Evolutionary conservation across 2,888 invertebrate species (phyloP).

Genomic region (Orthosia cruda): DNA sequence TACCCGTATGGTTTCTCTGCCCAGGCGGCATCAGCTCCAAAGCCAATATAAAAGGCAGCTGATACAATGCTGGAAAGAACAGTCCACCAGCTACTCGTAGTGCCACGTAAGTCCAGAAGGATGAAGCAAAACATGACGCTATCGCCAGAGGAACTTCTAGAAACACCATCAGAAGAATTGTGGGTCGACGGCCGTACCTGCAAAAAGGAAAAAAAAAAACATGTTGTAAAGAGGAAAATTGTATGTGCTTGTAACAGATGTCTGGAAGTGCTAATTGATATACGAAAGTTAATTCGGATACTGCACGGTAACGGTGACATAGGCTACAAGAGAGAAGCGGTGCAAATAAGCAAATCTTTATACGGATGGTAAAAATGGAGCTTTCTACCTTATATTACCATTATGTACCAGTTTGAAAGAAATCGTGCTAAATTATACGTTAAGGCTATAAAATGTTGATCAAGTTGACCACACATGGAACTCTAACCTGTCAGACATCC

Average conservation of each 20-base stretch:
- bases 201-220: constrained; percentile 44
- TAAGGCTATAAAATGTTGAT: too few species aligned
- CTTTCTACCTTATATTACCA: too few species aligned
- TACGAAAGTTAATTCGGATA: too few species aligned
- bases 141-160: constrained; percentile 93
- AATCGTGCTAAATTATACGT: too few species aligned
- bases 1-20: constrained; percentile 92
- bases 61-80: constrained; percentile 93
- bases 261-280: too few species aligned
- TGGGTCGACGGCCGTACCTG: constrained; percentile 93
- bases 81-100: constrained; percentile 92
- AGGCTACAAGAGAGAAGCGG: too few species aligned
- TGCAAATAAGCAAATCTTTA: too few species aligned
- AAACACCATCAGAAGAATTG: constrained; percentile 92
- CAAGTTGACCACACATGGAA: neutral
- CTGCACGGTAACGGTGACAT: too few species aligned
- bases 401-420: too few species aligned
- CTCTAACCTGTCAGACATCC: constrained; percentile 93
- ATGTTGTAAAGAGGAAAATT: too few species aligned
- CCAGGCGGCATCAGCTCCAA: constrained; percentile 93
- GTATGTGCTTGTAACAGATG: too few species aligned
- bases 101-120: constrained; percentile 92
- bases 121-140: constrained; percentile 92
- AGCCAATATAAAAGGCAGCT: constrained; percentile 93
- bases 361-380: too few species aligned